Percentiles rank a stretch among this genome's conserved stretches.
Evolutionary conservation across 2,888 invertebrate species (phyloP).

Genomic region (Teleiodes luculella): DNA sequence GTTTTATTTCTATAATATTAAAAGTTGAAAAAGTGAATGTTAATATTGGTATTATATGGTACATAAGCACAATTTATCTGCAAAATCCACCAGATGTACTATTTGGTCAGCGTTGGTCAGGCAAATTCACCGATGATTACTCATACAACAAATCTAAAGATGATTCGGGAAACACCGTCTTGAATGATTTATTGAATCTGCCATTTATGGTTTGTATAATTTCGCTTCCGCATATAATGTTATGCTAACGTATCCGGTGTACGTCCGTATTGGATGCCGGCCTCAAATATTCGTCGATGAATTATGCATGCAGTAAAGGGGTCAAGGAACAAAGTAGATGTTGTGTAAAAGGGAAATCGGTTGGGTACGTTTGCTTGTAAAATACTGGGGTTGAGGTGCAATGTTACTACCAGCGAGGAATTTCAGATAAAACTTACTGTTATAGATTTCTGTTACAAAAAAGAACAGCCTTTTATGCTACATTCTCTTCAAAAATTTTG

Average conservation of each 20-base stretch:
- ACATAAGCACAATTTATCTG: too few species aligned
- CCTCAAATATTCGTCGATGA: conserved; percentile 17
- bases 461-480: too few species aligned
- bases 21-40: too few species aligned
- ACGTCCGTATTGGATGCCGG: conserved; percentile 2
- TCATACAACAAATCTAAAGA: background rate
- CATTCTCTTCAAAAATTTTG: too few species aligned
- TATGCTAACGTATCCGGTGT: conserved; percentile 1
- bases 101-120: too few species aligned
- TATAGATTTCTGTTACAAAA: too few species aligned
- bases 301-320: conserved; percentile 18
- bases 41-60: too few species aligned
- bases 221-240: background rate
- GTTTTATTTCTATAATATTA: too few species aligned
- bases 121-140: too few species aligned
- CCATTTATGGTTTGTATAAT: background rate
- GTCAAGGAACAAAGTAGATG: conserved; percentile 18
- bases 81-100: too few species aligned
- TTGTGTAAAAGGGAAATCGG: conserved; percentile 17
- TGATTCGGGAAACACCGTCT: background rate
- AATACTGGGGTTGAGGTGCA: background rate
- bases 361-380: conserved; percentile 9
- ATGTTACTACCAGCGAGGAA: background rate
- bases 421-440: too few species aligned
- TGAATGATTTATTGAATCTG: conserved; percentile 6